Evolutionary conservation across 1,140 invertebrate genomes (phyloP).

Genomic region (Pogonomyrmex barbatus): DNA sequence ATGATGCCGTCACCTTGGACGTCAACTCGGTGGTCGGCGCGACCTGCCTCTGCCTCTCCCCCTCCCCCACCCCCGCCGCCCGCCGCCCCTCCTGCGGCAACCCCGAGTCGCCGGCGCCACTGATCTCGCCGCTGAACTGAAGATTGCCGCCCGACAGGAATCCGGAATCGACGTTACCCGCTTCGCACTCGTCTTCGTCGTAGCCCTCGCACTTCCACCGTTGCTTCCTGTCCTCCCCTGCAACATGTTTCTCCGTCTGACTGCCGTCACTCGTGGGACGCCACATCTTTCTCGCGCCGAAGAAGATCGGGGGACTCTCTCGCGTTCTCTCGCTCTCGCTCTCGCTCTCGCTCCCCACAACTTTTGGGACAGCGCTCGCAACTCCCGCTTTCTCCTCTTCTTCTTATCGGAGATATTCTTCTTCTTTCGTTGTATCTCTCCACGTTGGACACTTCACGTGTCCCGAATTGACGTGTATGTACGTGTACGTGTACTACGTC

Average conservation of each 20-base stretch:
- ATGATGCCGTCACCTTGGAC: background rate
- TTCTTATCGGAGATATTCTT: background rate
- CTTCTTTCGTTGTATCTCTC: background rate
- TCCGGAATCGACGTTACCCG: constrained; percentile 84
- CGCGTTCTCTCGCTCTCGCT: too few relatives aligned
- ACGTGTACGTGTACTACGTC: too few relatives aligned
- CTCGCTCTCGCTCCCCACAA: background rate
- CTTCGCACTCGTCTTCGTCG: constrained; percentile 46
- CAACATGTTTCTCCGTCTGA: constrained; percentile 73
- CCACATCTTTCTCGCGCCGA: constrained; percentile 72
- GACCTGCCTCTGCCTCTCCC: constrained; percentile 15
- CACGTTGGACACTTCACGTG: background rate
- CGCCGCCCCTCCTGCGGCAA: background rate
- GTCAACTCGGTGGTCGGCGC: background rate
- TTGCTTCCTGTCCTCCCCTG: constrained; percentile 61
- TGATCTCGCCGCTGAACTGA: constrained; percentile 81
- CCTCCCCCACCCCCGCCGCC: background rate
- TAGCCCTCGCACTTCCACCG: background rate
- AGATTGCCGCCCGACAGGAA: constrained; percentile 87
- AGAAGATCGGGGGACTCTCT: background rate
- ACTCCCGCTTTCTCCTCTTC: background rate
- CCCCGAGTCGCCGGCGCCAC: constrained; percentile 69
- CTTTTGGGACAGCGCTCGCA: too few relatives aligned
- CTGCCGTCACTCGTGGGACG: constrained; percentile 57
- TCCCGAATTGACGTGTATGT: background rate